phyloP scores from a whole-genome alignment of 1,140 invertebrate genomes.

The Hylaeus volcanicus region DNA sequence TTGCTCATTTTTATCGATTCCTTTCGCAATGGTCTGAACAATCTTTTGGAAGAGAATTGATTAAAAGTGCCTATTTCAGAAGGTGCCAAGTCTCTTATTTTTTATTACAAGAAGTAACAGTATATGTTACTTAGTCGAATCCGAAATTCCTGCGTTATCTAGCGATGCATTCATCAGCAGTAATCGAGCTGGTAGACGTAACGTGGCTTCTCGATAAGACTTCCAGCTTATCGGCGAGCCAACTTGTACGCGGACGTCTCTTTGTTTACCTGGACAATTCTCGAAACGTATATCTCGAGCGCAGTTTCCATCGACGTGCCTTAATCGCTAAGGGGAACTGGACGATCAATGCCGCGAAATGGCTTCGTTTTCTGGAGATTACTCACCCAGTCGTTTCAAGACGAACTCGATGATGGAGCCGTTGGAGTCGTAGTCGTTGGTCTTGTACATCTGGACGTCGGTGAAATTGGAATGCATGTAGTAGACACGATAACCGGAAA shows the following conservation, averaged over 20 bases:
- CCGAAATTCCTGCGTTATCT: constrained; percentile 19
- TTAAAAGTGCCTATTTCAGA: too few species aligned
- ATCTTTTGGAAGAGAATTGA: too few species aligned
- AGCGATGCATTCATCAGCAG: constrained; percentile 26
- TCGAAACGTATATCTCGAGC: constrained; percentile 18
- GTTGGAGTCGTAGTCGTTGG: constrained; percentile 76
- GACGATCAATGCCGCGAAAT: too few species aligned
- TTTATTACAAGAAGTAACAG: too few species aligned
- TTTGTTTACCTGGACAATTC: constrained; percentile 39
- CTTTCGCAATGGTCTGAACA: too few species aligned
- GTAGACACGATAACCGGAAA: constrained; percentile 87
- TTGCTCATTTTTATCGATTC: too few species aligned
- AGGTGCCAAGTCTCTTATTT: too few species aligned
- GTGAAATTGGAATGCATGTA: constrained; percentile 86
- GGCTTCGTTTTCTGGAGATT: background rate
- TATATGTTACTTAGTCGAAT: background rate
- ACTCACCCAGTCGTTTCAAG: constrained; percentile 85
- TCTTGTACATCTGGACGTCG: constrained; percentile 83
- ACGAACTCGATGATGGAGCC: constrained; percentile 80
- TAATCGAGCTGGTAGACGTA: background rate
- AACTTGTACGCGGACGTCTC: constrained; percentile 21
- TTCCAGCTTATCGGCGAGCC: constrained; percentile 42
- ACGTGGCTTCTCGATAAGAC: constrained; percentile 41
- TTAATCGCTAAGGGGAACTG: background rate
- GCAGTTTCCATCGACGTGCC: background rate